Conservation (phyloP, 1,140 invertebrate species). For the Drosophila micromelanica region DNA sequence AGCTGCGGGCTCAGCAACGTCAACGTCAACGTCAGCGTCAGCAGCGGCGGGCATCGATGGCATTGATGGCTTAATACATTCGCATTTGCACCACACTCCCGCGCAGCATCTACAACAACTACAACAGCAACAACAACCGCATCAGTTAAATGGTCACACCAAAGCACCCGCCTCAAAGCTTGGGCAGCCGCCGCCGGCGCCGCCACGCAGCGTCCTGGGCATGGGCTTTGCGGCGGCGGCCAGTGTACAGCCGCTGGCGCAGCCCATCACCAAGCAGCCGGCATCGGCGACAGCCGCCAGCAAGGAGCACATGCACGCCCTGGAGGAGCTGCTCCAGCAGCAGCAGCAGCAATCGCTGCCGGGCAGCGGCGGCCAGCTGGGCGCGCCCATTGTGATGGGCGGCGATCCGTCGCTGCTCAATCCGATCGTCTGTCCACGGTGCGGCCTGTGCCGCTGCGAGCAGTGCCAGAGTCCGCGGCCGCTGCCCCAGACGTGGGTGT, state of each 20-base stretch:
- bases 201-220: slow-evolving; percentile 31
- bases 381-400: slow-evolving; percentile 65
- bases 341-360: slow-evolving; percentile 44
- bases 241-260: slow-evolving; percentile 36
- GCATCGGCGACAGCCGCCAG: slow-evolving; percentile 18
- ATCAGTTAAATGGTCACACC: slow-evolving; percentile 41
- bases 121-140: slow-evolving; percentile 17
- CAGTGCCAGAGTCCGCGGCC: slow-evolving; percentile 93
- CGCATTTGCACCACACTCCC: slow-evolving; percentile 61
- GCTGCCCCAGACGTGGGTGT: slow-evolving; percentile 94
- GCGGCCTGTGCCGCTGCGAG: slow-evolving; percentile 93
- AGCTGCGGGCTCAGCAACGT: slow-evolving; percentile 34
- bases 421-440: slow-evolving; percentile 93
- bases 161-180: slow-evolving; percentile 70
- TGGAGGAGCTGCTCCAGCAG: slow-evolving; percentile 67
- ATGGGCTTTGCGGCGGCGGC: slow-evolving; percentile 38
- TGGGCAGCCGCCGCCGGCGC: slow-evolving; percentile 42
- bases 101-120: slow-evolving; percentile 45
- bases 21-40: slow-evolving; percentile 40
- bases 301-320: slow-evolving; percentile 85
- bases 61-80: slow-evolving; percentile 82
- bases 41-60: slow-evolving; percentile 57
- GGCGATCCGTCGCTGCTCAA: slow-evolving; percentile 75
- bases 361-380: slow-evolving; percentile 41
- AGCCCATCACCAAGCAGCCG: slow-evolving; percentile 87